Conservation (phyloP, 2,113 vertebrate species). For the Motacilla alba region DNA sequence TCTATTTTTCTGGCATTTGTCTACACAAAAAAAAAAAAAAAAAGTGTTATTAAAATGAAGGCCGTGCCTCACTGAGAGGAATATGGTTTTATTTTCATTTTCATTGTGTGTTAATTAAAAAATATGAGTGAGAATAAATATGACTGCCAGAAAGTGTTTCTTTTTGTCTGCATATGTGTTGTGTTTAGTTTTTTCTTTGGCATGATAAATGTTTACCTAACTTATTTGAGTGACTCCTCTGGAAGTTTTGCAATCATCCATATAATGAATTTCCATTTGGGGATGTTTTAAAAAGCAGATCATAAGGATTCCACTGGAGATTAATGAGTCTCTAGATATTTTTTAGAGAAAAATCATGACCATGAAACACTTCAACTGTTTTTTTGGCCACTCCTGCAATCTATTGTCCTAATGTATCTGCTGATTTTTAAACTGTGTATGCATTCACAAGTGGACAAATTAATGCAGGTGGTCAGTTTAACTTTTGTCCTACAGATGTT, state of each 20-base stretch:
- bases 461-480: not conserved
- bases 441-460: not conserved
- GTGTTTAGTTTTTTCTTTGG: not conserved
- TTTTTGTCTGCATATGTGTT: not conserved
- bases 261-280: not conserved
- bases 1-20: not conserved
- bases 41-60: not conserved
- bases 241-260: not conserved
- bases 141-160: not conserved
- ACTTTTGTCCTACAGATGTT: not conserved
- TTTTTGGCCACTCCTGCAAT: not conserved
- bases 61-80: not conserved
- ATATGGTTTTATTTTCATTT: not conserved
- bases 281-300: not conserved
- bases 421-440: not conserved
- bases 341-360: not conserved
- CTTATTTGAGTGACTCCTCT: not conserved
- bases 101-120: not conserved
- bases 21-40: not conserved
- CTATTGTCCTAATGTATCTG: not conserved
- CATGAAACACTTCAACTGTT: not conserved
- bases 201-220: not conserved
- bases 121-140: not conserved
- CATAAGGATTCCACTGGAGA: not conserved
- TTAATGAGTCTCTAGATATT: not conserved